Evolutionary conservation across 2,797 vertebrate genomes (phyloP), one percentile per base, ranked within the genome.

Genomic region (Gadopsis marmoratus): DNA sequence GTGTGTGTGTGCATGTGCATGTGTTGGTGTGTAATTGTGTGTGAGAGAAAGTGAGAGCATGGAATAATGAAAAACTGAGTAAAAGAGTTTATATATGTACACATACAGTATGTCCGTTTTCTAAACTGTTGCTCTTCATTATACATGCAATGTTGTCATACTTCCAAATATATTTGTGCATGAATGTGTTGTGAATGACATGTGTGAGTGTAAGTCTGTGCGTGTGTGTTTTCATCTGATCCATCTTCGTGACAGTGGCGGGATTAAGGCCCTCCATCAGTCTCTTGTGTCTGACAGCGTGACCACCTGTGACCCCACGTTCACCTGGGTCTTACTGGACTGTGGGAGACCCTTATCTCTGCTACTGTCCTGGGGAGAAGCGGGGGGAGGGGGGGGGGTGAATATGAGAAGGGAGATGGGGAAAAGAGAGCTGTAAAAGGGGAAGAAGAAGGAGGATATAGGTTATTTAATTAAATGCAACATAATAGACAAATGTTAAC

Each of bases 231-330:
- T 95, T 93, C 72, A 90, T 94, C 86, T 92, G 94, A 95, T 95
- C 93, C 89, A 92, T 95, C 93, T 93, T 93, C 79, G 73, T 94
- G 95, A 93, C 94, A 89, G 85, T 61, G 84, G 90, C 88, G 88
- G 90, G 93, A 94, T 93, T 90, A 92, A 76, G 79, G 56, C 33
- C 66, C 82, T 86, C 87, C 90, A 93, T 94, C 92, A 89, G 81
- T 93, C 94, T 94, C 84, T 0, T 8, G 39, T 35, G 79, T 78
- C 78, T 90, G 93, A 94, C 92, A 93, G 91, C 55, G 3, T 72
- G 89, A 91, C 88, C 90, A 82, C 48, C 66, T 0, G 59, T 56
- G 83, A 89, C 88, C 93, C 83, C 51, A 10, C 31, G 54, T 78
- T 91, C 89, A 92, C 88, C 89, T 86, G 81, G 85, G 81, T 82